Conservation (phyloP, 2,113 vertebrate species). For the Gymnarchus niloticus region DNA sequence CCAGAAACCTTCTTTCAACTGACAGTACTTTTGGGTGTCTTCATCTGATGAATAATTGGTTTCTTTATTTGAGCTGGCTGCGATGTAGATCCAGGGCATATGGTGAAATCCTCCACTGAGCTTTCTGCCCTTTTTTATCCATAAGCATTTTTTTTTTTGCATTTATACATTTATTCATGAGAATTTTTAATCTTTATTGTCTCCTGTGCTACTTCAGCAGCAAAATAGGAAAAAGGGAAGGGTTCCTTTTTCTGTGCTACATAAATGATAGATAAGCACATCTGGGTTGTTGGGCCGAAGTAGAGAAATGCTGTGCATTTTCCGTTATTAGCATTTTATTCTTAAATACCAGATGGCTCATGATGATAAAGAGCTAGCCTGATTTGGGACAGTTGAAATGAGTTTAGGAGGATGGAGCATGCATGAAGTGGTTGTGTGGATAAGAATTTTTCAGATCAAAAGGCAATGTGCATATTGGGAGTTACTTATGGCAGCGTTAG, state of each 20-base stretch:
- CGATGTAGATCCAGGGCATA: background rate
- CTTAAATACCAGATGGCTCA: background rate
- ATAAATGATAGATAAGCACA: background rate
- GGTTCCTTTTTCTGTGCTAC: background rate
- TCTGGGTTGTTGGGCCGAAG: background rate
- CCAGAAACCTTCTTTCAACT: background rate
- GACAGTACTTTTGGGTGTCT: background rate
- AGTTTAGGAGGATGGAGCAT: background rate
- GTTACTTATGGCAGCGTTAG: no score
- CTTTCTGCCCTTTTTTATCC: background rate
- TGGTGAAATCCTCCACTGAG: background rate
- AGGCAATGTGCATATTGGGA: no score
- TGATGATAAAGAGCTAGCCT: background rate
- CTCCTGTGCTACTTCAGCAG: background rate
- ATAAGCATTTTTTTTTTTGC: background rate
- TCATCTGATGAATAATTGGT: background rate
- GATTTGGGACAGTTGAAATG: background rate
- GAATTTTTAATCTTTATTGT: background rate
- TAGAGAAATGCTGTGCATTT: background rate
- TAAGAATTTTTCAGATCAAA: no score
- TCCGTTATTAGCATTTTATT: background rate
- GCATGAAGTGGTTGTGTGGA: no score
- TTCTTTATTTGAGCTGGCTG: background rate
- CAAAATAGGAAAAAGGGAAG: background rate
- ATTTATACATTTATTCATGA: slow-evolving; percentile 7